Evolutionary conservation across 2,888 invertebrate species (phyloP).

Genomic region (Girardia tigrina): DNA sequence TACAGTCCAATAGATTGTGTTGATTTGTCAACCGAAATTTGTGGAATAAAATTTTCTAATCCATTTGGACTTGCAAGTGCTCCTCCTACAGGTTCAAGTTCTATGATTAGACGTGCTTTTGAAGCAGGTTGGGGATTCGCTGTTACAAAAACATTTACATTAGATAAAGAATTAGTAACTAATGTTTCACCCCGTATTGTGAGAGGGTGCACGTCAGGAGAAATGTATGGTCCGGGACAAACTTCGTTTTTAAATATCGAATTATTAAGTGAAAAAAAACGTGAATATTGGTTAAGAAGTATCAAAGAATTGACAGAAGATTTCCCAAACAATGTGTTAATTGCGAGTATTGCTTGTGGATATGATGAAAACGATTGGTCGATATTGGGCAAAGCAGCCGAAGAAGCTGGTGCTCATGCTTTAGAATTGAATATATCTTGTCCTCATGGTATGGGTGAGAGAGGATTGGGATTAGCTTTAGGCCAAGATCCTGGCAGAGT

Average conservation of each 20-base stretch:
- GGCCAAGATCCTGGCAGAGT: slow-evolving; percentile 78
- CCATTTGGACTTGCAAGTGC: slow-evolving; percentile 94
- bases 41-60: slow-evolving; percentile 81
- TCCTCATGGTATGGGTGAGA: slow-evolving; percentile 95
- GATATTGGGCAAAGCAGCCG: slow-evolving; percentile 62
- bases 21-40: slow-evolving; percentile 78
- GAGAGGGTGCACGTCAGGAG: slow-evolving; percentile 76
- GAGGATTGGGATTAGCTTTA: slow-evolving; percentile 93
- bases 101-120: slow-evolving; percentile 86
- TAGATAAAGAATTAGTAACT: slow-evolving; percentile 85
- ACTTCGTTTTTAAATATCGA: slow-evolving; percentile 91
- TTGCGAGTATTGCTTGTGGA: slow-evolving; percentile 87
- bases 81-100: slow-evolving; percentile 78
- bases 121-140: slow-evolving; percentile 91
- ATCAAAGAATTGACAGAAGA: slow-evolving; percentile 75
- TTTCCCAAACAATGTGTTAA: slow-evolving; percentile 75
- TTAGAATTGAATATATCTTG: slow-evolving; percentile 88
- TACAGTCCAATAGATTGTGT: slow-evolving; percentile 80
- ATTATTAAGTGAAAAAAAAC: slow-evolving; percentile 86
- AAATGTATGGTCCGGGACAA: slow-evolving; percentile 84
- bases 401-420: slow-evolving; percentile 72
- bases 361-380: slow-evolving; percentile 76
- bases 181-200: slow-evolving; percentile 93
- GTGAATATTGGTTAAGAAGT: slow-evolving; percentile 77
- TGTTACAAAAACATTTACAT: slow-evolving; percentile 86